These are phyloP conservation scores for Tolmerus cingulatus DNA, from an alignment of 2,888 invertebrate species.

Conservation along the genomic window DNA sequence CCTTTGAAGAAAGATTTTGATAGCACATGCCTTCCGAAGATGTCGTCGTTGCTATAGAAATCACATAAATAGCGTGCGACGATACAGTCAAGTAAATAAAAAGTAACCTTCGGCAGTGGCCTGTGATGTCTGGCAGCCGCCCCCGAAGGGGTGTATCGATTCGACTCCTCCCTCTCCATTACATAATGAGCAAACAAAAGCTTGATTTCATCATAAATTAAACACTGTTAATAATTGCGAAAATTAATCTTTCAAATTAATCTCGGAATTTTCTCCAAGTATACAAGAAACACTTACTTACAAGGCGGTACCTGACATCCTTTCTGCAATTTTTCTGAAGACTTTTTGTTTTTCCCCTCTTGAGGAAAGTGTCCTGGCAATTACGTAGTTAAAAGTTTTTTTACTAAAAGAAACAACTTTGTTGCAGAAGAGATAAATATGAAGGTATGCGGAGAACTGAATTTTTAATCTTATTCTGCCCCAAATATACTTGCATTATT, in stretches of 20 bases:
- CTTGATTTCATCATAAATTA: neutral
- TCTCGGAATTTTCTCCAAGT: neutral
- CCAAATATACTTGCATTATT: neutral
- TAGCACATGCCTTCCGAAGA: neutral
- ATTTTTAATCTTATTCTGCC: neutral
- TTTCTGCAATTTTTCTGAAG: neutral
- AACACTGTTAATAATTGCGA: neutral
- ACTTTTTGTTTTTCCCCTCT: neutral
- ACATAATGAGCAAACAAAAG: neutral
- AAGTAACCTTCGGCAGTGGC: conserved; percentile 20
- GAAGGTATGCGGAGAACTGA: neutral
- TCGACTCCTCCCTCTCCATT: neutral
- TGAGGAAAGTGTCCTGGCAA: neutral
- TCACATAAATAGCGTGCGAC: neutral
- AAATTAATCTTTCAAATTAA: neutral
- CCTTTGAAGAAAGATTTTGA: conserved; percentile 2
- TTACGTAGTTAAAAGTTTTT: neutral
- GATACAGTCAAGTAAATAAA: neutral
- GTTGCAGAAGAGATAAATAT: neutral
- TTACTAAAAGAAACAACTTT: neutral
- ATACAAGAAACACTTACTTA: neutral
- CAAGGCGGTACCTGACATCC: neutral
- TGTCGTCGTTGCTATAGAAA: neutral
- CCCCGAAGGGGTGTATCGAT: neutral
- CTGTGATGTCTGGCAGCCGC: neutral